Conservation (phyloP, 2,797 vertebrate species). For the Kryptolebias ocellatus region DNA sequence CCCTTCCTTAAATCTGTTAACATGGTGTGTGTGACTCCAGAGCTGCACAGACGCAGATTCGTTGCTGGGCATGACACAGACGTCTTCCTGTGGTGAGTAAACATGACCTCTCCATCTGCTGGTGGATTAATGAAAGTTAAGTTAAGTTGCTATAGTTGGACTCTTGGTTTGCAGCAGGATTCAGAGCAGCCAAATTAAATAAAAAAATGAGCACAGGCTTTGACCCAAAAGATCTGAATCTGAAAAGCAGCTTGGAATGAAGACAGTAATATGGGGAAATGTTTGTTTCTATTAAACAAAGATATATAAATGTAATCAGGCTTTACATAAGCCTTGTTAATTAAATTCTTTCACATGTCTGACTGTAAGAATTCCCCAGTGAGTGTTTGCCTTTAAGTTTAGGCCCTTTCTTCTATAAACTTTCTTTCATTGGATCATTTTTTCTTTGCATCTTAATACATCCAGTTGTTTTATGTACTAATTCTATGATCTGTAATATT, state of each 20-base stretch:
- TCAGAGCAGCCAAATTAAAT: slow-evolving; percentile 27
- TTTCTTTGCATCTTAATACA: background rate
- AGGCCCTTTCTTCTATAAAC: no score
- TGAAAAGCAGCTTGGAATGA: background rate
- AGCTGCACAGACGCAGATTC: slow-evolving; percentile 17
- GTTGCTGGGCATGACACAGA: slow-evolving; percentile 19
- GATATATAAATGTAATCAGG: no score
- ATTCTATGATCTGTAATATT: no score
- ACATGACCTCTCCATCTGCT: slow-evolving; percentile 51
- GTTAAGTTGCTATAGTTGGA: slow-evolving; percentile 17
- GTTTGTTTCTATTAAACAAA: no score
- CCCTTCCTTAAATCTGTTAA: slow-evolving; percentile 39
- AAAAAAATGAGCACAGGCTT: slow-evolving; percentile 7
- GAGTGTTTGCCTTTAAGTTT: no score
- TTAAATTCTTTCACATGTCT: no score
- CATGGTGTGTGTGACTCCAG: slow-evolving; percentile 11
- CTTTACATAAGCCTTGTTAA: slow-evolving; percentile 8
- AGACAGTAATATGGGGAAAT: background rate
- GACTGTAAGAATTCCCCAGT: no score
- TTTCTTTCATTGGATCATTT: background rate
- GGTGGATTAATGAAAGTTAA: slow-evolving; percentile 35
- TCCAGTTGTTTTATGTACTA: no score
- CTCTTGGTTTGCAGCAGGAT: slow-evolving; percentile 10
- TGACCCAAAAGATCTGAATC: background rate
- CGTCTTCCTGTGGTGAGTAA: slow-evolving; percentile 17